Base-by-base conservation (phyloP, 2,797 vertebrate species). In the Hapalemur alaotrensis region DNA sequence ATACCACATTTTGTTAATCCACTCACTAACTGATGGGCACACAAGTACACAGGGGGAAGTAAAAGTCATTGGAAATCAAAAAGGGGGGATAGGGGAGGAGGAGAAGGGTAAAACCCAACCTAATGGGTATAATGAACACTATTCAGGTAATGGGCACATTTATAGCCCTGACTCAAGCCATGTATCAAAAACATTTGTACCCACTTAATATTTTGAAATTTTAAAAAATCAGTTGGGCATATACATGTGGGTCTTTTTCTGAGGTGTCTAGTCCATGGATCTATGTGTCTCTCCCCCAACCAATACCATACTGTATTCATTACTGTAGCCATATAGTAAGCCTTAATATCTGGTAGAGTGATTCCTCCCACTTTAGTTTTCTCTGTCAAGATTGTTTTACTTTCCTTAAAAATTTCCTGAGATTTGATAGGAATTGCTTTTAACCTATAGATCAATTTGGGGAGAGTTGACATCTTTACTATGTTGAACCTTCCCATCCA, bases 381-480 rank as follows among this genome's bases (percentile, higher is more conserved):
- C 46, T 91, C 13, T 46, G 18, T 72, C 72, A 91, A 79, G 59
- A 63, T 88, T 95, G 32, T 87, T 78, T 78, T 76, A 14, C 3
- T 72, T 81, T 65, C 54, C 32, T n/a, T 72, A 70, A 85, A 87
- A 85, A 38, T 75, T 91, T 67, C 5, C 25, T 84, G 30, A 63
- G 8, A 80, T 95, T 72, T 95, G 52, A 52, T 81, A 80, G 50
- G 48, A 72, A 90, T 91, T 88, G 30, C 32, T 80, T 79, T 91
- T 79, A 88, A 88, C 25, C 10, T 91, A 25, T 32, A 88, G 43
- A 75, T 93, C 30, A 46, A 5, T 84, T 83, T 83, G 25, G 17
- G 12, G 18, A 70, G 50, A 84, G 93, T 63, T 69, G n/a, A 25
- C 57, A 81, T 84, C 13, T 93, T 93, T 81, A 76, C 52, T 76